Conservation (phyloP, 2,888 invertebrate species). For the Sepioteuthis lessoniana region DNA sequence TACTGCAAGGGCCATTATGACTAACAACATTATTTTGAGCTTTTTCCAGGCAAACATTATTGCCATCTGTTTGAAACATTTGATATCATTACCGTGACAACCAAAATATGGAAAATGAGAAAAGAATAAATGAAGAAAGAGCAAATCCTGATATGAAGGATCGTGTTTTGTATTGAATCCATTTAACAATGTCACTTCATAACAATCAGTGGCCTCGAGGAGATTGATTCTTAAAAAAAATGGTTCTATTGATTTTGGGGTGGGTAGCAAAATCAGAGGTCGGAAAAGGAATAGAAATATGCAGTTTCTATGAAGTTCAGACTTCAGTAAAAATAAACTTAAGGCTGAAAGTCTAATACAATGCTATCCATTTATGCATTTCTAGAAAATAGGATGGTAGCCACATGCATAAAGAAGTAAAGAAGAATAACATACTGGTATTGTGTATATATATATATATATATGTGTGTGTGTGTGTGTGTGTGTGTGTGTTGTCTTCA, state of each 20-base stretch:
- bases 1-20: neutral
- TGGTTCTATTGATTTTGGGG: neutral
- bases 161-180: slow-evolving; percentile 14
- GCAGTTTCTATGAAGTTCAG: neutral
- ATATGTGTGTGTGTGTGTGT: too few relatives aligned
- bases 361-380: neutral
- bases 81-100: neutral
- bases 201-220: neutral
- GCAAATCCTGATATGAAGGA: neutral
- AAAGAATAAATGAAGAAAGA: neutral
- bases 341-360: neutral
- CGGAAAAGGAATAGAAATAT: neutral
- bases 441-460: too few relatives aligned
- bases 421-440: neutral
- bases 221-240: neutral
- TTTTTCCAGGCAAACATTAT: neutral
- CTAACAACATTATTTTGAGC: neutral
- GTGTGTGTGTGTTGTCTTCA: too few relatives aligned
- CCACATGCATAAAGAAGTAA: neutral
- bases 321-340: neutral
- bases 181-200: slow-evolving; percentile 21
- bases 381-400: neutral
- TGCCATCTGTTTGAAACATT: neutral
- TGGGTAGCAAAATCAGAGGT: neutral
- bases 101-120: too few relatives aligned